Percentiles rank a stretch among this genome's conserved stretches.
phyloP scores from a whole-genome alignment of 2,888 invertebrate genomes.

The Ennomos quercinarius region DNA sequence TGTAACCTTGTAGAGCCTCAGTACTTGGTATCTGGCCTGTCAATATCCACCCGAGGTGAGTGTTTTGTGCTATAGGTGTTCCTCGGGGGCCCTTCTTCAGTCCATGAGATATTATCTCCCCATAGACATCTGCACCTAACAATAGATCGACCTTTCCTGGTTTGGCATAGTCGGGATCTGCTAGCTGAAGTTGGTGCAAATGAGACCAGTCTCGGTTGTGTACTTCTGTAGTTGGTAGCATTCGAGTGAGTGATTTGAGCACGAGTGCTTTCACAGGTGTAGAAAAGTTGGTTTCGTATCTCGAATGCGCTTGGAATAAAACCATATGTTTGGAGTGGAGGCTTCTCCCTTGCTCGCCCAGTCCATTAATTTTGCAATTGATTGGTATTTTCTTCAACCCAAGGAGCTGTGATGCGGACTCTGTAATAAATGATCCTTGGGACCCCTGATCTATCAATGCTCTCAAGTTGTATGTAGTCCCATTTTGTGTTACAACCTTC shows the following conservation, averaged over 20 bases:
- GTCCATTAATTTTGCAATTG: conserved; percentile 8
- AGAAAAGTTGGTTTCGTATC: background rate
- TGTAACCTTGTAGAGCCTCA: conserved; percentile 2
- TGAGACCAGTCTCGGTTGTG: conserved; percentile 1
- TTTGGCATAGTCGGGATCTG: background rate
- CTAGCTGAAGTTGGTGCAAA: background rate
- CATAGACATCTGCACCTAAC: too few species aligned
- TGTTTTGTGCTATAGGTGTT: too few species aligned
- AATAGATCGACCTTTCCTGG: too few species aligned
- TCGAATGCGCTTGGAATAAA: conserved; percentile 5
- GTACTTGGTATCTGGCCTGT: background rate
- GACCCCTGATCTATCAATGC: conserved; percentile 12
- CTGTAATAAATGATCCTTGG: conserved; percentile 11
- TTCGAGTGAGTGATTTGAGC: conserved; percentile 7
- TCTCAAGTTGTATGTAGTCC: background rate
- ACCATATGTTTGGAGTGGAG: conserved; percentile 7
- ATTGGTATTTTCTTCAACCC: conserved; percentile 3
- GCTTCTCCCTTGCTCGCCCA: conserved; percentile 4
- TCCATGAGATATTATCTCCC: too few species aligned
- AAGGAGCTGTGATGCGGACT: conserved; percentile 7
- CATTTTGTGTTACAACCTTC: background rate
- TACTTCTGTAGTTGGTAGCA: conserved; percentile 8
- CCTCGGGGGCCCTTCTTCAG: too few species aligned
- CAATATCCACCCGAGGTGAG: too few species aligned
- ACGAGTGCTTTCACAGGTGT: conserved; percentile 2